Evolutionary conservation across 1,140 invertebrate species (phyloP).

Genomic region (Drosophila sp.): DNA sequence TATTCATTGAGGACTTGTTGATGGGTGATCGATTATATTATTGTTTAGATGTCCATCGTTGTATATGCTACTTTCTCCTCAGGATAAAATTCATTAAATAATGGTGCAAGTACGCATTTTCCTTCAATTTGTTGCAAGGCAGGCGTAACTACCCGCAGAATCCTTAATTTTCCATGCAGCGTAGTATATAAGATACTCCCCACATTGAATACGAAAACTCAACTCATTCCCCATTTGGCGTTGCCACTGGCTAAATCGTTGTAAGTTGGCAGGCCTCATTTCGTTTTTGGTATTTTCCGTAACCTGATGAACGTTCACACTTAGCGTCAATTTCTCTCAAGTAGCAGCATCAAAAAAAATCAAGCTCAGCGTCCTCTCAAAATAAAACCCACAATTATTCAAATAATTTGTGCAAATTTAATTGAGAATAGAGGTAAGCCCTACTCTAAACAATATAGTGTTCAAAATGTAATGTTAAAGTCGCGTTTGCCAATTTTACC

Average conservation of each 20-base stretch:
- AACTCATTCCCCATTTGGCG: background rate
- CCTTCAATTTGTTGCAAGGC: no score
- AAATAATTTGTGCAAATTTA: constrained; percentile 6
- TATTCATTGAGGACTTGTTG: background rate
- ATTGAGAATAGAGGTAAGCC: background rate
- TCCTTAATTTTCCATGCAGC: background rate
- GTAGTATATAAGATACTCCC: background rate
- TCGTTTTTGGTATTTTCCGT: background rate
- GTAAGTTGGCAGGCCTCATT: background rate
- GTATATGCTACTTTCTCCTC: background rate
- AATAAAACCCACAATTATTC: constrained; percentile 4
- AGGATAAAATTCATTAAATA: background rate
- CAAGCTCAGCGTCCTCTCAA: background rate
- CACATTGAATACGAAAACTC: background rate
- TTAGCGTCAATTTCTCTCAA: constrained; percentile 3
- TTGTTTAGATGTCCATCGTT: background rate
- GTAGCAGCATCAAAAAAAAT: background rate
- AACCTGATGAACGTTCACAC: background rate
- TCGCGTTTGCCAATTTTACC: background rate
- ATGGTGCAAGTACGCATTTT: no score
- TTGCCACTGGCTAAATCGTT: background rate
- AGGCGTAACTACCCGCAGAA: background rate
- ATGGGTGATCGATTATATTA: background rate
- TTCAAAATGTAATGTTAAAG: background rate
- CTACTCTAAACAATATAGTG: background rate